These are phyloP conservation scores for Agrochola lota DNA, from an alignment of 2,888 invertebrate species.

Conservation along the genomic window DNA sequence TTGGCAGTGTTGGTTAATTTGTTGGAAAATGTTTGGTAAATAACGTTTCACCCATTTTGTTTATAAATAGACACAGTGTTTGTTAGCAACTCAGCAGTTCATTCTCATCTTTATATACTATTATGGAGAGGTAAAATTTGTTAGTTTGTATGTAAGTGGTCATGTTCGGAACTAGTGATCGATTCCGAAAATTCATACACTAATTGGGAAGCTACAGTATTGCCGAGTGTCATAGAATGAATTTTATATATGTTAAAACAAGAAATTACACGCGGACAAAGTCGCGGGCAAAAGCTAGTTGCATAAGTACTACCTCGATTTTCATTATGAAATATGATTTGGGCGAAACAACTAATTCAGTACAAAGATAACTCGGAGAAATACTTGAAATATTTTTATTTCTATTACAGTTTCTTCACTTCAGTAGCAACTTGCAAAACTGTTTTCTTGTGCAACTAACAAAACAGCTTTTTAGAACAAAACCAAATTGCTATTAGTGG, in stretches of 20 bases:
- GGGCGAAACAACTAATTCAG: background rate
- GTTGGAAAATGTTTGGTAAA: constrained; percentile 8
- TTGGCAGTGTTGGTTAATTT: background rate
- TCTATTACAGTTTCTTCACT: background rate
- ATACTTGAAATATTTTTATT: background rate
- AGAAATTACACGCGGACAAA: background rate
- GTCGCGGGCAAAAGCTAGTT: background rate
- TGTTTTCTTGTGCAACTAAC: constrained; percentile 26
- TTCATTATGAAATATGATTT: background rate
- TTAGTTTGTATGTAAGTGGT: background rate
- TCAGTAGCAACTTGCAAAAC: constrained; percentile 7
- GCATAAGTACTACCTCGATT: background rate
- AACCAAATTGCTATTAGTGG: constrained; percentile 75
- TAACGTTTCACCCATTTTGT: background rate
- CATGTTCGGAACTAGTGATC: background rate
- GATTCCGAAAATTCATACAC: background rate
- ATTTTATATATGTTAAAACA: background rate
- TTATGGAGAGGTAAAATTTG: background rate
- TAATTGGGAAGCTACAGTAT: background rate
- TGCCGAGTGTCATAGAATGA: background rate
- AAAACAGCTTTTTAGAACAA: constrained; percentile 50
- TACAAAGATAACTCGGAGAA: background rate
- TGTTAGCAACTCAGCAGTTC: background rate
- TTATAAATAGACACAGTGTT: background rate
- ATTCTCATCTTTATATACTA: background rate